phyloP scores from a whole-genome alignment of 2,113 vertebrate species.

The Diadophis punctatus region DNA sequence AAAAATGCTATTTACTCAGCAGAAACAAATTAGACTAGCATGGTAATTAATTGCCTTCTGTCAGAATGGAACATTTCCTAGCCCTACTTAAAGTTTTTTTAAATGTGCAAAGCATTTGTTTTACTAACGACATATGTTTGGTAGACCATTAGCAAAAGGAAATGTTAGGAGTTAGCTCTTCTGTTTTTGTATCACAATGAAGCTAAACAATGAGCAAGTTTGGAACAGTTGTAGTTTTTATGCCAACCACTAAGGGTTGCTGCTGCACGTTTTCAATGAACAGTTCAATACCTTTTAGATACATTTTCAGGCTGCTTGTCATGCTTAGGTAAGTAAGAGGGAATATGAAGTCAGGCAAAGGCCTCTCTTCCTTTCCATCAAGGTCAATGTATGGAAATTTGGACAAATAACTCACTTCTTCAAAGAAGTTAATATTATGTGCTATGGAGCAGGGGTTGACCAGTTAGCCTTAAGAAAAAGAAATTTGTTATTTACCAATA shows the following conservation, averaged over 20 bases:
- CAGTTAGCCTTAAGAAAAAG: background rate
- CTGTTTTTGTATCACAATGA: background rate
- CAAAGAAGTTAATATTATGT: background rate
- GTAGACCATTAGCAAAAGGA: fast-evolving
- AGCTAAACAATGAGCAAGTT: background rate
- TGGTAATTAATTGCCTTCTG: background rate
- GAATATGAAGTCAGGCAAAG: fast-evolving
- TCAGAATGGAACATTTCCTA: background rate
- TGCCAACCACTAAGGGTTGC: conserved; percentile 60
- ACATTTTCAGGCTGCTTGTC: background rate
- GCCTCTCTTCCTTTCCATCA: background rate
- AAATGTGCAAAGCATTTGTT: background rate
- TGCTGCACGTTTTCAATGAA: conserved; percentile 53
- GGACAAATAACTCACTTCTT: background rate
- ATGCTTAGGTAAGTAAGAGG: fast-evolving
- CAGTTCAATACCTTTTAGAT: background rate
- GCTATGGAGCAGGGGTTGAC: background rate
- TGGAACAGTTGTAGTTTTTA: conserved; percentile 27
- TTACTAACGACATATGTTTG: background rate
- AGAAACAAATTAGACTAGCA: background rate
- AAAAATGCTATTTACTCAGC: background rate
- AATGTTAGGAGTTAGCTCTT: background rate
- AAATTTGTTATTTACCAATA: background rate
- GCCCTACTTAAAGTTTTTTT: background rate
- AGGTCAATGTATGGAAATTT: background rate